Conservation (phyloP, 2,888 invertebrate genomes). For the Philopedon plagiatum region DNA sequence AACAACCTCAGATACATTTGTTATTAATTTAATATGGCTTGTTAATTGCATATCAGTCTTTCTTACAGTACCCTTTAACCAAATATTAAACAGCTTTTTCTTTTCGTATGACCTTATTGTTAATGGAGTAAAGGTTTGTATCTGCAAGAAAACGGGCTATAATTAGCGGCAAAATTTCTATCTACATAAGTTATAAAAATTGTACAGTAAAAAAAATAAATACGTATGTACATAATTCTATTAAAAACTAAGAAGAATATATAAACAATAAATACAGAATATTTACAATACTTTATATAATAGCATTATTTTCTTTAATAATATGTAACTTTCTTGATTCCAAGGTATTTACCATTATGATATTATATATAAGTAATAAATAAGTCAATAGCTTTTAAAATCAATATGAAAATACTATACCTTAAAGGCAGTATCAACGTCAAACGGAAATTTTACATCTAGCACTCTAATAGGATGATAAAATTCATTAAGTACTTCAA, state of each 20-base stretch:
- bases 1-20: slow-evolving; percentile 81
- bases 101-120: slow-evolving; percentile 74
- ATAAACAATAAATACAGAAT: no score
- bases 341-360: no score
- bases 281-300: no score
- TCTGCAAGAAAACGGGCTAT: slow-evolving; percentile 66
- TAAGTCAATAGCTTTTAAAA: not conserved
- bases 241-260: no score
- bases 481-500: slow-evolving; percentile 79
- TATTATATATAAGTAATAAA: no score
- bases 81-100: slow-evolving; percentile 73
- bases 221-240: no score
- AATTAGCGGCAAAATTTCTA: no score
- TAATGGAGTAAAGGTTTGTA: slow-evolving; percentile 75
- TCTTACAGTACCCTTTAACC: slow-evolving; percentile 70
- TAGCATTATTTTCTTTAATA: no score
- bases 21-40: slow-evolving; percentile 77
- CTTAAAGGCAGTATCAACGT: slow-evolving; percentile 67
- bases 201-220: no score
- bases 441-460: slow-evolving; percentile 77
- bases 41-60: slow-evolving; percentile 74
- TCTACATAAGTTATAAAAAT: no score
- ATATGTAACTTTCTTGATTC: no score
- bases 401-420: slow-evolving; percentile 35
- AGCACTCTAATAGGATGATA: slow-evolving; percentile 80